A percentile compares a stretch with the other conserved stretches of the same genome.
Evolutionary conservation across 2,113 vertebrate species (phyloP).

Genomic region (Spea bombifrons): DNA sequence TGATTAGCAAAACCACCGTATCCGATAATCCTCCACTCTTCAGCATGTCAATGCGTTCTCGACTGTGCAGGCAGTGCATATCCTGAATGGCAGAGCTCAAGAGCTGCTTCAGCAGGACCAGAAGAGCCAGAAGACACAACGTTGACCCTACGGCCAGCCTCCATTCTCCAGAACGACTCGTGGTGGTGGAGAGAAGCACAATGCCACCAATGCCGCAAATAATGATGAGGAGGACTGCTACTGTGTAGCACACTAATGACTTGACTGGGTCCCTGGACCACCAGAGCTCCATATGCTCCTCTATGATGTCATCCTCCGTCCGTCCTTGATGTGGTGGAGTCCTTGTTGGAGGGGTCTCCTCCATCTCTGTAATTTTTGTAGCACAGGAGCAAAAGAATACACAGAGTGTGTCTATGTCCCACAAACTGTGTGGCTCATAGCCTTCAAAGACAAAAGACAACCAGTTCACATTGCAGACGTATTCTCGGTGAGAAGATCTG

Average conservation of each 20-base stretch:
- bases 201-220: conserved; percentile 87
- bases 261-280: conserved; percentile 91
- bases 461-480: not conserved
- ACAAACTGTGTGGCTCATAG: not conserved
- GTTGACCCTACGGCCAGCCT: conserved; percentile 82
- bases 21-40: conserved; percentile 89
- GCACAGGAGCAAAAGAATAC: not conserved
- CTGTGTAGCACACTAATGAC: conserved; percentile 83
- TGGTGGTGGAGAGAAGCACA: conserved; percentile 87
- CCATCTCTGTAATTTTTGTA: conserved; percentile 74
- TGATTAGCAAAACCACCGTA: conserved; percentile 78
- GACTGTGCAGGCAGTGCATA: conserved; percentile 92
- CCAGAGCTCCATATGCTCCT: conserved; percentile 96
- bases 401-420: not conserved
- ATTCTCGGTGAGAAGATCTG: no score
- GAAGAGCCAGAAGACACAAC: conserved; percentile 86
- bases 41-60: conserved; percentile 81
- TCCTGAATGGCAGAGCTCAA: conserved; percentile 96
- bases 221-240: conserved; percentile 82
- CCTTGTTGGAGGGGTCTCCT: conserved; percentile 63
- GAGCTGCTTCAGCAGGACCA: conserved; percentile 91
- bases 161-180: conserved; percentile 92
- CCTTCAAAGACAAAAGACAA: no score
- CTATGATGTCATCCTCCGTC: conserved; percentile 82
- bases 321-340: conserved; percentile 58